phyloP scores from a whole-genome alignment of 2,797 vertebrate species.

The Lutjanus argentimaculatus region DNA sequence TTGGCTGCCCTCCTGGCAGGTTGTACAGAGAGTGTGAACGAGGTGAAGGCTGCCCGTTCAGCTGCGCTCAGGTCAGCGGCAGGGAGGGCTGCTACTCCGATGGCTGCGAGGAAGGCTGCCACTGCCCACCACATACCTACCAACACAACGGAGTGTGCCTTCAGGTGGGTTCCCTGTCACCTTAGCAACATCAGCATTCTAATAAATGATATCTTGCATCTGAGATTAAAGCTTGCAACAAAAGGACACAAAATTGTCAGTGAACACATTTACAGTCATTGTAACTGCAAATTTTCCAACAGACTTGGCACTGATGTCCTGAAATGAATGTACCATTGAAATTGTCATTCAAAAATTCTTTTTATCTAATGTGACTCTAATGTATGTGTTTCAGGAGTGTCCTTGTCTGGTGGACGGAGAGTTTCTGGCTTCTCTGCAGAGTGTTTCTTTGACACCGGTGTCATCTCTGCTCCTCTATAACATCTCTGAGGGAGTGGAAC shows the following conservation, averaged over 20 bases:
- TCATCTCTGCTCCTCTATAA: slow-evolving; percentile 58
- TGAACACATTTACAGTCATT: no score
- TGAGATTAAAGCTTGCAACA: neutral
- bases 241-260: neutral
- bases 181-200: neutral
- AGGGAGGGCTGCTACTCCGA: slow-evolving; percentile 88
- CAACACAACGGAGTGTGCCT: slow-evolving; percentile 86
- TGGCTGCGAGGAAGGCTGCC: slow-evolving; percentile 92
- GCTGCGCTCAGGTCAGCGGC: slow-evolving; percentile 88
- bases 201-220: neutral
- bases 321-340: neutral
- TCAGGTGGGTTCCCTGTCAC: slow-evolving; percentile 75
- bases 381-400: slow-evolving; percentile 86
- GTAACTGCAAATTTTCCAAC: neutral
- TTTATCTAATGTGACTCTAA: neutral
- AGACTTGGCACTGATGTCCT: neutral
- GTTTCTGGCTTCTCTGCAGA: slow-evolving; percentile 79
- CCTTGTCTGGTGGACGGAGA: slow-evolving; percentile 87
- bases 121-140: slow-evolving; percentile 88
- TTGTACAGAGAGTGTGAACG: slow-evolving; percentile 90
- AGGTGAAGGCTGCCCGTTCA: slow-evolving; percentile 91
- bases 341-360: neutral
- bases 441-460: slow-evolving; percentile 55
- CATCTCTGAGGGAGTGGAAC: slow-evolving; percentile 83
- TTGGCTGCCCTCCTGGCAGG: slow-evolving; percentile 89